Conservation (phyloP, 2,797 vertebrate species). For the Leuciscus waleckii region DNA sequence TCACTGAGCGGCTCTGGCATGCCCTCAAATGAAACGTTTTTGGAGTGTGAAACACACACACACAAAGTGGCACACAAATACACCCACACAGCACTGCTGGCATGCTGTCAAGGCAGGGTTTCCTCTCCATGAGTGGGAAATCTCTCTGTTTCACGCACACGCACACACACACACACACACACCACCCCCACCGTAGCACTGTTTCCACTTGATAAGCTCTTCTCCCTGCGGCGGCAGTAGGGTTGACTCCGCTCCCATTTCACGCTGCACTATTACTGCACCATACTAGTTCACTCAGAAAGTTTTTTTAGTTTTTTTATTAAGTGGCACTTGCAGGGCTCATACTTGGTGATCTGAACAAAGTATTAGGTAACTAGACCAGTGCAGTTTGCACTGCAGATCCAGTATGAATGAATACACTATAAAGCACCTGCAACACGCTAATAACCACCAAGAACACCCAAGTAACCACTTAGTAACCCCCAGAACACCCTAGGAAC, state of each 20-base stretch:
- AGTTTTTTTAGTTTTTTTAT: background rate
- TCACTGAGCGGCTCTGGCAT: constrained; percentile 27
- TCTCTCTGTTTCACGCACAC: constrained; percentile 1
- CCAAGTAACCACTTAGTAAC: background rate
- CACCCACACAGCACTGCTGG: constrained; percentile 34
- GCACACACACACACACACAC: background rate
- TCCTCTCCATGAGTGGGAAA: constrained; percentile 55
- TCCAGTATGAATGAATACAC: background rate
- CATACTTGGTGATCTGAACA: background rate
- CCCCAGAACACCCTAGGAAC: background rate
- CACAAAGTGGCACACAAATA: constrained; percentile 35
- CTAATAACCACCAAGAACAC: background rate
- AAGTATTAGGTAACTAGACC: background rate
- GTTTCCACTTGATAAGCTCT: constrained; percentile 63
- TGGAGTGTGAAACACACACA: constrained; percentile 16
- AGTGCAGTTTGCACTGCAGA: background rate
- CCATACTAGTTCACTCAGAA: constrained; percentile 2
- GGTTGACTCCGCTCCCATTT: constrained; percentile 46
- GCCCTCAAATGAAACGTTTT: constrained; percentile 7
- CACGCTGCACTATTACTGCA: constrained; percentile 35
- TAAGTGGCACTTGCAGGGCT: background rate
- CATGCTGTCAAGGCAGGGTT: constrained; percentile 47
- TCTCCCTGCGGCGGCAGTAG: constrained; percentile 45
- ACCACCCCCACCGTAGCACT: constrained; percentile 40
- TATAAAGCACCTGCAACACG: background rate